Evolutionary conservation across 1,140 invertebrate species (phyloP).

Genomic region (Parasteatoda tepidariorum): DNA sequence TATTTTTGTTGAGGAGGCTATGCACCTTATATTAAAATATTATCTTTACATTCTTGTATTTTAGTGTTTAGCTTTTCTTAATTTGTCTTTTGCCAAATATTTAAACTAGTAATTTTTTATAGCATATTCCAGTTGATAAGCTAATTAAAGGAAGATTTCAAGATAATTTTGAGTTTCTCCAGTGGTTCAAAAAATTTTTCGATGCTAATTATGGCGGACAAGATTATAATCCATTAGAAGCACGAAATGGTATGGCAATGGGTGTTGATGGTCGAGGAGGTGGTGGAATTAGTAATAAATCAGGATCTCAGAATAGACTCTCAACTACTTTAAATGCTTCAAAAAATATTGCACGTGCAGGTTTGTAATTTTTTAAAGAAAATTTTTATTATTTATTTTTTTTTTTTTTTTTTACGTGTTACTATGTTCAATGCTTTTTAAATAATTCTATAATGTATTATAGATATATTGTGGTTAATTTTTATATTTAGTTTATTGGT

Average conservation of each 20-base stretch:
- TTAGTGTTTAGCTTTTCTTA: too few relatives aligned
- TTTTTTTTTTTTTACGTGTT: too few relatives aligned
- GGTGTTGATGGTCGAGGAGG: conserved; percentile 70
- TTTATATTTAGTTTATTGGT: too few relatives aligned
- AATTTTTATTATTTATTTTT: background rate
- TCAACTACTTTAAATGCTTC: conserved; percentile 6
- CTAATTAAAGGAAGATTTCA: conserved; percentile 70
- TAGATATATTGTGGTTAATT: too few relatives aligned
- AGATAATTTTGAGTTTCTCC: conserved; percentile 99
- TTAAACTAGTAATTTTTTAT: too few relatives aligned
- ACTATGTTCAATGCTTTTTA: too few relatives aligned
- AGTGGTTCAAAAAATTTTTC: conserved; percentile 99
- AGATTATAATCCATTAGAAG: conserved; percentile 91
- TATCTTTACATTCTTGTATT: too few relatives aligned
- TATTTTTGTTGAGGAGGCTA: too few relatives aligned
- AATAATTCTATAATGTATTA: too few relatives aligned
- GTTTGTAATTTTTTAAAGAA: conserved; percentile 13
- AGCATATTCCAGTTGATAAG: conserved; percentile 65
- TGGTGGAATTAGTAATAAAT: conserved; percentile 30
- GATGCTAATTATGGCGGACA: conserved; percentile 98
- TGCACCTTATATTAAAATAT: too few relatives aligned
- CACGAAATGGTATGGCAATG: conserved; percentile 80
- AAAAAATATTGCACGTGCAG: conserved; percentile 55
- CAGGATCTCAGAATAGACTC: conserved; percentile 29
- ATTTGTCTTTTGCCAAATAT: too few relatives aligned